Evolutionary conservation across 2,113 vertebrate genomes (phyloP).

Genomic region (Fulmarus glacialis): DNA sequence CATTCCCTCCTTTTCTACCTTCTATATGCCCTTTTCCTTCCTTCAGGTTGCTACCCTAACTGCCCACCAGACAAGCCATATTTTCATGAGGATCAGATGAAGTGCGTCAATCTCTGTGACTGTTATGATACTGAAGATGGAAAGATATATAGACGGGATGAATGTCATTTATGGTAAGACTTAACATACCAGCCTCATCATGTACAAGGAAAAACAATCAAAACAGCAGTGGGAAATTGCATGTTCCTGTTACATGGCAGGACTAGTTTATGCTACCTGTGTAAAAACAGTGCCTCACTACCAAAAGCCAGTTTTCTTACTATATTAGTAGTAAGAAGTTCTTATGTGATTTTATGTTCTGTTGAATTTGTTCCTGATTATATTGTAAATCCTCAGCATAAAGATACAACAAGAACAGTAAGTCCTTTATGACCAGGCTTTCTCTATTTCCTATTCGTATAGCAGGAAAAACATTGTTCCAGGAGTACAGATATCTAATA

Average conservation of each 20-base stretch:
- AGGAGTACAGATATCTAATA: background rate
- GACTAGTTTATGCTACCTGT: background rate
- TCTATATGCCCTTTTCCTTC: background rate
- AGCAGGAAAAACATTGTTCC: background rate
- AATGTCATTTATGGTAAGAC: conserved; percentile 84
- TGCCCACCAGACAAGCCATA: conserved; percentile 83
- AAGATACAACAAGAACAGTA: background rate
- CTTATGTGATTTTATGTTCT: background rate
- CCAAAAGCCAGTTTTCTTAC: background rate
- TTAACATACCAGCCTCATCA: background rate
- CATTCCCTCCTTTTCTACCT: background rate
- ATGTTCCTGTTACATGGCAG: background rate
- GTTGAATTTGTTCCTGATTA: background rate
- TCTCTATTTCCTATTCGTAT: background rate
- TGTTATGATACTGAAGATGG: conserved; percentile 73
- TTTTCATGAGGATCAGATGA: conserved; percentile 87
- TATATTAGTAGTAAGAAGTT: background rate
- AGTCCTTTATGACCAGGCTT: background rate
- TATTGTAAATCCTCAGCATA: background rate
- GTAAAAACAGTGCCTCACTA: background rate
- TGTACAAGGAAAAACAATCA: background rate
- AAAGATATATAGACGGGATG: conserved; percentile 70
- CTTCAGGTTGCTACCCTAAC: conserved; percentile 88
- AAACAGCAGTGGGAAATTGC: background rate
- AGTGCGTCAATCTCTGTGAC: conserved; percentile 81